phyloP scores from a whole-genome alignment of 2,888 invertebrate genomes.

The Tyria jacobaeae region DNA sequence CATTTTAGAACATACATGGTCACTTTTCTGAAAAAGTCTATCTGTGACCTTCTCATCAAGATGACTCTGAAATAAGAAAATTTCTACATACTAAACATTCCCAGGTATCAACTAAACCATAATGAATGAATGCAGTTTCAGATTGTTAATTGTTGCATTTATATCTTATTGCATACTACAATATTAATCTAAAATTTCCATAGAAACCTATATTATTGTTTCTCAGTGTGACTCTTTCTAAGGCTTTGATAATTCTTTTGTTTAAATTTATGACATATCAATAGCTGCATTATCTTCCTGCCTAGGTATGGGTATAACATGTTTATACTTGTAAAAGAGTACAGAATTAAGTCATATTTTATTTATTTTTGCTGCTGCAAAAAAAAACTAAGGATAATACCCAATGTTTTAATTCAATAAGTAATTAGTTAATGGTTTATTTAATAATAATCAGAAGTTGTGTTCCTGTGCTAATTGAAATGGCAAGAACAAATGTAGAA shows the following conservation, averaged over 20 bases:
- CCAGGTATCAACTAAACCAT: background rate
- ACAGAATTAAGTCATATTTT: too few species aligned
- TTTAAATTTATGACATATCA: too few species aligned
- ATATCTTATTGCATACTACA: background rate
- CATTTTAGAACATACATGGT: constrained; percentile 11
- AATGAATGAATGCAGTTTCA: background rate
- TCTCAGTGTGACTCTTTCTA: background rate
- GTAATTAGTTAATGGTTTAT: too few species aligned
- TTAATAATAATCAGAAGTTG: too few species aligned
- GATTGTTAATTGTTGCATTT: background rate
- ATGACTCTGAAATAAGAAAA: background rate
- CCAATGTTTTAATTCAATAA: too few species aligned
- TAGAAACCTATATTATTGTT: background rate
- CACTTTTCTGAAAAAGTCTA: constrained; percentile 22
- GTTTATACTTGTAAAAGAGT: too few species aligned
- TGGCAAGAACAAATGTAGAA: too few species aligned
- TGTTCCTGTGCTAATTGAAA: too few species aligned
- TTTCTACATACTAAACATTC: background rate
- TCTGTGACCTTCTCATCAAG: background rate
- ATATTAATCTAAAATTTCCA: background rate
- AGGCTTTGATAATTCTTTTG: background rate
- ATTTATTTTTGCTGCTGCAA: too few species aligned
- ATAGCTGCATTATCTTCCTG: too few species aligned
- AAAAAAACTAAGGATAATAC: too few species aligned
- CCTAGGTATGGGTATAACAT: too few species aligned